Base-by-base conservation (phyloP, 2,888 invertebrate species). In the Calameuta filiformis region DNA sequence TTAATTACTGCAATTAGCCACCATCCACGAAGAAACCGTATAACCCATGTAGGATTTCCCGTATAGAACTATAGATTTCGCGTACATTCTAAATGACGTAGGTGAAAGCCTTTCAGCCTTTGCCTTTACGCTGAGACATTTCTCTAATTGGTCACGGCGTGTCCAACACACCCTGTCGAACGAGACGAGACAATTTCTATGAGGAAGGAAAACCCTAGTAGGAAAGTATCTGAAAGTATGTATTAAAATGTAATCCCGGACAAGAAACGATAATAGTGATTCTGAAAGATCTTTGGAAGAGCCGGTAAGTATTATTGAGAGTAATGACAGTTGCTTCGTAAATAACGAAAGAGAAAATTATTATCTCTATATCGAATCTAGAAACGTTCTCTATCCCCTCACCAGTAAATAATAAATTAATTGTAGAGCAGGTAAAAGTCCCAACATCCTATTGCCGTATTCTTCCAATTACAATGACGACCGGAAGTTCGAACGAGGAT, bases 311-410 rank as follows among this genome's bases (percentile, higher is more conserved):
- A 78, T n/a, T n/a, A 79, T 71, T 81, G 80, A 78, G 82, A 76
- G 79, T 85, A 86, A 86, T 86, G 80, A 85, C 78, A 69, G 75
- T 73, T 77, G 77, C 79, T 81, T 82, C 73, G 76, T 78, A 76
- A 76, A 75, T 87, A 87, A 87, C 81, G 82, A 86, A 83, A 83
- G 83, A 84, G 84, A 86, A 84, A 83, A 80, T 80, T 76, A 71
- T 30, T 71, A 33, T 71, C 71, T 71, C 11, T 12, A 3, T 34
- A 31, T 30, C 23, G 31, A 23, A 71, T 33, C 34, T 71, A 31
- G 71, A 31, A 71, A 15, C 23, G 71, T 30, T 34, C 23, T 71
- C 71, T 30, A 30, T 56, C 56, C 23, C 23, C 9, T 56, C 56
- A 23, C 56, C 56, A 56, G 9, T 56, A 2, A 56, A 56, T 56